Base-by-base conservation (phyloP, 2,888 invertebrate genomes). In the Sesia bembeciformis region DNA sequence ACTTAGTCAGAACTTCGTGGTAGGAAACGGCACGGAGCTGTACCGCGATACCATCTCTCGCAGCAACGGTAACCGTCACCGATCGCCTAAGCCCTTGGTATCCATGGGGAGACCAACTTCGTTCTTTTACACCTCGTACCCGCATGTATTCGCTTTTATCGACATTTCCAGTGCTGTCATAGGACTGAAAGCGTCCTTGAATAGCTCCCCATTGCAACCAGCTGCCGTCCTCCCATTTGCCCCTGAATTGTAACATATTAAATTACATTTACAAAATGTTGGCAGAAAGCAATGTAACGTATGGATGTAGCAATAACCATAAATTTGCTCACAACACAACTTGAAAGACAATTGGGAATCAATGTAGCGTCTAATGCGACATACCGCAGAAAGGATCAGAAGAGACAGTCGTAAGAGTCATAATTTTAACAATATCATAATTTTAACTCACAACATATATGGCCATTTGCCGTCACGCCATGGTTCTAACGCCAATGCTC, bases 141-240 rank as follows among this genome's bases (percentile, higher is more conserved):
- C 91, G 89, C 39, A 93, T 58, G 58, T 79, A 85, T 53, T 75
- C 64, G 69, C 69, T 70, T 62, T 60, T 65, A 4, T 74, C 72
- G 3, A 72, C 60, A 41, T 72, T 70, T 39, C 85, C 88, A 40
- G 80, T 67, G 1, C 73, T 75, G 52, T 87, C 75, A 56, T 81
- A 89, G 0, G 89, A 76, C 54, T 81, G 84, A 56, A 93, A 70
- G 23, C 90, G 88, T 0, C 94, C 94, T 59, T 91, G 85, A 23
- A 93, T 66, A 0, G 88, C 81, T 4, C 94, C 94, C 79, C 91
- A 94, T 67, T 94, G 94, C 58, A 91, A 82, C 75, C 91, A 93
- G 52, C 92, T 91, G 3, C 78, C 77, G 50, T 82, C 76, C 1
- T 78, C 76, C 54, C 78, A 72, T 61, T 78, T 76, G 50, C 72